A percentile compares a stretch with the other conserved stretches of the same genome.
Evolutionary conservation across 2,888 invertebrate genomes (phyloP).

Genomic region (Ischnus inquisitorius): DNA sequence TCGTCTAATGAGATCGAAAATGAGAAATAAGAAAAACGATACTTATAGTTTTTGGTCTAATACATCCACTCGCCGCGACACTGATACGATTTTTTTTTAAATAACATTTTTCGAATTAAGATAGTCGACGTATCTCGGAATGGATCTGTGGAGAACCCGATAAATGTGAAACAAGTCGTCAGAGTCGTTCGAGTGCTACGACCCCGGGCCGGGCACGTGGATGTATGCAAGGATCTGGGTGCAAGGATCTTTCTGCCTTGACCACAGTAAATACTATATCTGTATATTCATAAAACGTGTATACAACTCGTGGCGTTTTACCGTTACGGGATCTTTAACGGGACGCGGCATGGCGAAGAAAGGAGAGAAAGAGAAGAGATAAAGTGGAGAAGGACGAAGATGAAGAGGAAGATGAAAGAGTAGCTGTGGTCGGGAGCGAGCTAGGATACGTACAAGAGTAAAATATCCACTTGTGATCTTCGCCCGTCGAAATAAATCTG

Average conservation of each 20-base stretch:
- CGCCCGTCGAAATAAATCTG: neutral
- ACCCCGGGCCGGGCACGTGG: conserved; percentile 49
- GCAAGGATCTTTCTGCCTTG: conserved; percentile 74
- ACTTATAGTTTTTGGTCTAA: too few species aligned
- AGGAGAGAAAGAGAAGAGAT: conserved; percentile 32
- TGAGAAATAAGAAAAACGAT: too few species aligned
- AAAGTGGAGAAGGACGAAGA: neutral
- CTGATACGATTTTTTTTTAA: too few species aligned
- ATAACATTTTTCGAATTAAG: too few species aligned
- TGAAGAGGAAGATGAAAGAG: conserved; percentile 8
- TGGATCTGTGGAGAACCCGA: neutral
- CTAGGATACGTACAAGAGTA: conserved; percentile 13
- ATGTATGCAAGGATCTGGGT: conserved; percentile 73
- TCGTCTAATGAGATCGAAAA: too few species aligned
- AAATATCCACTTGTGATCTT: conserved; percentile 1
- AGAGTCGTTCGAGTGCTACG: conserved; percentile 37
- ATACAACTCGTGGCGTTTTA: conserved; percentile 65
- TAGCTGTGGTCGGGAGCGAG: conserved; percentile 23
- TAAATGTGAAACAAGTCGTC: conserved; percentile 22
- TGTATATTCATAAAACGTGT: conserved; percentile 3
- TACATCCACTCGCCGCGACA: too few species aligned
- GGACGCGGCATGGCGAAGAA: conserved; percentile 75
- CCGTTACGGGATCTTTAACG: conserved; percentile 80
- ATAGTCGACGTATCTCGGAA: too few species aligned
- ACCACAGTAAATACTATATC: conserved; percentile 4